A percentile compares a stretch with the other conserved stretches of the same genome.
Conservation (phyloP, 2,888 invertebrate genomes). For the Carabus problematicus region DNA sequence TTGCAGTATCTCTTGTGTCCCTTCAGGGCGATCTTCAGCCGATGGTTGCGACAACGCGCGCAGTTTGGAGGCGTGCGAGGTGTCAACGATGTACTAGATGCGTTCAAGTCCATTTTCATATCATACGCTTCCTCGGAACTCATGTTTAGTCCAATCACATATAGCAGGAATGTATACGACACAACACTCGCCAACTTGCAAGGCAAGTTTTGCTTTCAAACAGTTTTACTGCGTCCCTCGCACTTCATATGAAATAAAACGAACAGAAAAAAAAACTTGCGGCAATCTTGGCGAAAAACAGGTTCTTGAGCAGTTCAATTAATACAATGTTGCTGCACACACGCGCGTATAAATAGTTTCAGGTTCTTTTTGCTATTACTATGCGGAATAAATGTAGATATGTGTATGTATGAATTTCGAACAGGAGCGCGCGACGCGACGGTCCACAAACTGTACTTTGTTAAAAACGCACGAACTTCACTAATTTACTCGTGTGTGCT, state of each 20-base stretch:
- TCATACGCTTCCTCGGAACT: conserved; percentile 64
- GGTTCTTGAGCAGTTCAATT: conserved; percentile 3
- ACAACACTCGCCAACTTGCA: too few species aligned
- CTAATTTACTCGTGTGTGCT: not conserved
- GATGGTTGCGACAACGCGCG: conserved; percentile 91
- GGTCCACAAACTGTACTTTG: not conserved
- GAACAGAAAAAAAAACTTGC: conserved; percentile 1
- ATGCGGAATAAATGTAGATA: not conserved
- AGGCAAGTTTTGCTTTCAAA: not conserved
- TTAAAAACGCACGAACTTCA: too few species aligned
- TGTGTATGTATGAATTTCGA: not conserved
- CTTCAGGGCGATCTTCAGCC: conserved; percentile 85
- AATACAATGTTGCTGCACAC: conserved; percentile 10
- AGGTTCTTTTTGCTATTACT: not conserved
- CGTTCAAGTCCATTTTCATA: conserved; percentile 62
- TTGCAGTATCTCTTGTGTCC: conserved; percentile 93
- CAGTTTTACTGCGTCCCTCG: not conserved
- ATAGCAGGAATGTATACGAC: too few species aligned
- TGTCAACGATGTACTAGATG: conserved; percentile 65
- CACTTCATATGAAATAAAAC: conserved; percentile 12
- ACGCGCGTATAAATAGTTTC: not conserved
- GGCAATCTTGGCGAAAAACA: conserved; percentile 6
- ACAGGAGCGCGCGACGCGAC: not conserved
- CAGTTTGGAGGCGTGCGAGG: conserved; percentile 90
- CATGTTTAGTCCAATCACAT: conserved; percentile 42